Evolutionary conservation across 2,113 vertebrate species (phyloP).

Genomic region (Odocoileus virginianus): DNA sequence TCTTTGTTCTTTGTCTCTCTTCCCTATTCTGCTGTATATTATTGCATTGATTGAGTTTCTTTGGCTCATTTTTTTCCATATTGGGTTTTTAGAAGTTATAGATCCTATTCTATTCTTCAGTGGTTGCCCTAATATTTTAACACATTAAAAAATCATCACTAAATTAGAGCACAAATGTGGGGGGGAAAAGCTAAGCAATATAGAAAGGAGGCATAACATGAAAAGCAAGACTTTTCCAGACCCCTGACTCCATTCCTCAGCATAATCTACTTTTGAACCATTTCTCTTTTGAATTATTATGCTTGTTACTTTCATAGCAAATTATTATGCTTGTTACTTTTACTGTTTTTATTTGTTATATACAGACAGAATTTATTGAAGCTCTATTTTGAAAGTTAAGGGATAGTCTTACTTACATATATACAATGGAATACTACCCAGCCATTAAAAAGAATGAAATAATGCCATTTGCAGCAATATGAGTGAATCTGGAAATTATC

Average conservation of each 20-base stretch:
- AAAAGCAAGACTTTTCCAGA: background rate
- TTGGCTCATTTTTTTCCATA: constrained; percentile 49
- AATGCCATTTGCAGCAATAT: background rate
- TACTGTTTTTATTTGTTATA: background rate
- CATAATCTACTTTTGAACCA: background rate
- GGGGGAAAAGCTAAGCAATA: background rate
- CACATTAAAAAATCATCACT: constrained; percentile 68
- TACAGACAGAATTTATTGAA: background rate
- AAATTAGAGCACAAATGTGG: constrained; percentile 42
- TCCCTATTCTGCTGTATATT: background rate
- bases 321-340: background rate
- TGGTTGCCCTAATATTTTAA: constrained; percentile 61
- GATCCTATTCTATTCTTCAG: constrained; percentile 50
- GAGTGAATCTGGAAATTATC: background rate
- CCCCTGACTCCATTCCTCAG: background rate
- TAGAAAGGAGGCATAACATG: background rate
- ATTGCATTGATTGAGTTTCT: constrained; percentile 28
- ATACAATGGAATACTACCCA: background rate
- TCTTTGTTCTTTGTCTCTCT: background rate
- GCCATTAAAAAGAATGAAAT: background rate
- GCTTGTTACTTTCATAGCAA: background rate
- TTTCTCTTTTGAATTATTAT: constrained; percentile 10
- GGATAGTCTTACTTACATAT: background rate
- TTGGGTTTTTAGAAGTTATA: constrained; percentile 54
- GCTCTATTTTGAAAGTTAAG: background rate